These are phyloP conservation scores for Drosophila robusta DNA, from an alignment of 2,888 invertebrate species.

Conservation along the genomic window DNA sequence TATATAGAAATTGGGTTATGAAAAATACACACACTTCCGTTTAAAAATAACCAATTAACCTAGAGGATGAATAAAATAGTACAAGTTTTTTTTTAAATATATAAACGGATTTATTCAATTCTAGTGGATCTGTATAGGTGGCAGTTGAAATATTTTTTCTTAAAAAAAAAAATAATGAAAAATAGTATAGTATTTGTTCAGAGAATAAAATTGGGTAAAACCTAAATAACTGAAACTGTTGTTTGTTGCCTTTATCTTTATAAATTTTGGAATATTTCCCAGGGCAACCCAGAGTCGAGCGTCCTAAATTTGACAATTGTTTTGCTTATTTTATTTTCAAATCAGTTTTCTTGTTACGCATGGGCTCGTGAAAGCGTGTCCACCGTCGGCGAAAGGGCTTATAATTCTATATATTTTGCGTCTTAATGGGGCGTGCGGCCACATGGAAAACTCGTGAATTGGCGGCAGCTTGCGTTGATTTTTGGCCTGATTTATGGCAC, in stretches of 20 bases:
- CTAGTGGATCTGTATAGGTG: no score
- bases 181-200: no score
- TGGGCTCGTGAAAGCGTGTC: conserved; percentile 67
- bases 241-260: no score
- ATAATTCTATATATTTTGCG: conserved; percentile 16
- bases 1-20: conserved; percentile 7
- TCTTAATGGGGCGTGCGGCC: conserved; percentile 25
- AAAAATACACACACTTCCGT: neutral
- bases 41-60: neutral
- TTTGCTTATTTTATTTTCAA: conserved; percentile 16
- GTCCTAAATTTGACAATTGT: neutral
- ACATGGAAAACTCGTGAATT: conserved; percentile 30
- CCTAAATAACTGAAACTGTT: no score
- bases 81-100: no score
- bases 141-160: no score
- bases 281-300: neutral
- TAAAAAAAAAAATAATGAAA: no score
- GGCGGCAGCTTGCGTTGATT: conserved; percentile 29
- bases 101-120: no score
- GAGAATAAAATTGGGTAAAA: no score
- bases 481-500: conserved; percentile 44
- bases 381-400: conserved; percentile 42
- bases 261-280: neutral
- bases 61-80: neutral
- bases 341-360: conserved; percentile 23